Percentiles rank a stretch among this genome's conserved stretches.
Conservation (phyloP, 2,797 vertebrate species). For the Galaxias olidus region DNA sequence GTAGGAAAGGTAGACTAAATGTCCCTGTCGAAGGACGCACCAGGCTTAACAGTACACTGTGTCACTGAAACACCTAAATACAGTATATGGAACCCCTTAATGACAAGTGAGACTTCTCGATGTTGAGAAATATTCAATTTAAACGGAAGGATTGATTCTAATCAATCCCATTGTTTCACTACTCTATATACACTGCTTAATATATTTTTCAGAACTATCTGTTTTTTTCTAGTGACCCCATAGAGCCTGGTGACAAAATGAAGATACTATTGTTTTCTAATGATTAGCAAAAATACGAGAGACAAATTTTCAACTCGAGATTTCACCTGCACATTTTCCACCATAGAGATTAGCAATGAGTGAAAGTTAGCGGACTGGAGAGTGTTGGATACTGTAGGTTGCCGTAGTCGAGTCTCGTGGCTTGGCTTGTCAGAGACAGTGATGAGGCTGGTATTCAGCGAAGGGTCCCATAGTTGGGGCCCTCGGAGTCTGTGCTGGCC, state of each 20-base stretch:
- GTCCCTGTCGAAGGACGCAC: constrained; percentile 65
- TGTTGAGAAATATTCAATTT: constrained; percentile 64
- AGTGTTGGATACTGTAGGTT: constrained; percentile 32
- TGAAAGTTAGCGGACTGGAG: constrained; percentile 16
- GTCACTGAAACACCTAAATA: constrained; percentile 72
- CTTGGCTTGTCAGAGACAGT: constrained; percentile 53
- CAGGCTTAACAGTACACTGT: constrained; percentile 74
- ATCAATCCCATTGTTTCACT: constrained; percentile 71
- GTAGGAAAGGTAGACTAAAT: constrained; percentile 72
- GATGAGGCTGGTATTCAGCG: constrained; percentile 73
- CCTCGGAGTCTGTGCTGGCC: constrained; percentile 89
- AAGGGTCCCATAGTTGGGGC: constrained; percentile 87
- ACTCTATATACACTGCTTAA: constrained; percentile 73
- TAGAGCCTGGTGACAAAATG: constrained; percentile 57
- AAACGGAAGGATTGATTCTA: constrained; percentile 70
- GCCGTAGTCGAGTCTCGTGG: constrained; percentile 63
- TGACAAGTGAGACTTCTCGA: constrained; percentile 62
- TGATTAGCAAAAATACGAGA: constrained; percentile 23
- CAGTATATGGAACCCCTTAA: constrained; percentile 67
- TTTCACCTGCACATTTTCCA: no score
- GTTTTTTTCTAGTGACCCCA: constrained; percentile 69
- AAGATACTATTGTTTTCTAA: constrained; percentile 62
- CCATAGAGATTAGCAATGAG: constrained; percentile 33
- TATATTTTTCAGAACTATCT: constrained; percentile 57
- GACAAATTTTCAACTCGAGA: constrained; percentile 37